Base-by-base conservation (phyloP, 2,797 vertebrate genomes). In the Ispidina picta region DNA sequence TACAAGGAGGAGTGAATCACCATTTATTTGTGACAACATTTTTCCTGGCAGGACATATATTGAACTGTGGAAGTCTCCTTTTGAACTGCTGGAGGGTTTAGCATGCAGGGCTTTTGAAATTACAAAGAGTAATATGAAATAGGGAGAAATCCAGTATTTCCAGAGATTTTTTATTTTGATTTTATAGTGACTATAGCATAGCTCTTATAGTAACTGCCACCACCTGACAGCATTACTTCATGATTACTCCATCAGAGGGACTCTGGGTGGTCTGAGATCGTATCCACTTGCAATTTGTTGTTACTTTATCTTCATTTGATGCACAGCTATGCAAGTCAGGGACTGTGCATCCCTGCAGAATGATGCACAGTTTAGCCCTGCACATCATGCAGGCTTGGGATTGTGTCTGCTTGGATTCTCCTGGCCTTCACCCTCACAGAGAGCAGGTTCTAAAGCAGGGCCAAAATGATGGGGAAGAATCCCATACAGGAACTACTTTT, bases 291-390 rank as follows among this genome's bases (percentile, higher is more conserved):
- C 66, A 78, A 92, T 89, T 90, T 73, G 16, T 49, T 26, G 7
- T 59, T 49, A 7, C 81, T 95, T 89, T 41, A 9, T 69, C 77
- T 80, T 66, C 52, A 89, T 89, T 83, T 83, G 89, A 37, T 43
- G 68, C 62, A 29, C 65, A 85, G 71, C 78, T 85, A 69, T 68
- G 69, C 65, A 14, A 93, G 63, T 51, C 6, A 7, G 59, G 33
- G 25, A 25, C 33, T 77, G 72, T 44, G 86, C 49, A 3, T 35
- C 48, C 12, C 28, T 56, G 52, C 49, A 58, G 71, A 68, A 31
- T 6, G 55, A 43, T 44, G 23, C 39, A n/a, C 5, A 1, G 26
- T n/a, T 46, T 29, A 35, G 8, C 43, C 20, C n/a, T 15, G 8
- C 49, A 37, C 0, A 0, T 59, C 52, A 39, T 1, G 5, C 25